A percentile compares a stretch with the other conserved stretches of the same genome.
Conservation (phyloP, 2,113 vertebrate genomes). For the Serinus canaria region DNA sequence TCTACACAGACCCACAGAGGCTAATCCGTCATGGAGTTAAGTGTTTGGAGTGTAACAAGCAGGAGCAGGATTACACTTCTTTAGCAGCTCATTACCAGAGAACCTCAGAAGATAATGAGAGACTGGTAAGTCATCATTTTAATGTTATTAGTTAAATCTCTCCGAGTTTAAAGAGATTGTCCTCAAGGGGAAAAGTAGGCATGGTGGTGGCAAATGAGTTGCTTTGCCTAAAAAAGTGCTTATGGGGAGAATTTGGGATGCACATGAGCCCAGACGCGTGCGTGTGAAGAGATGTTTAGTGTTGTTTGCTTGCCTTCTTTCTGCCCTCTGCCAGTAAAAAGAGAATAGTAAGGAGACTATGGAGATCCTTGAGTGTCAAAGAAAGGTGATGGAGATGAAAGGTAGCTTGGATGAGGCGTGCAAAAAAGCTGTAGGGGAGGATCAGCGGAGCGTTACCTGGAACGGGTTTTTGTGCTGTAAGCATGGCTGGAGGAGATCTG, state of each 20-base stretch:
- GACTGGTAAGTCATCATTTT: conserved; percentile 81
- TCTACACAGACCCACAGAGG: conserved; percentile 81
- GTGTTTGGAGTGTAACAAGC: conserved; percentile 93
- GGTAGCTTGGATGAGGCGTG: not conserved
- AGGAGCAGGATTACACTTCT: conserved; percentile 82
- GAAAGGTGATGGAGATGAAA: not conserved
- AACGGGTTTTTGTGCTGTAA: not conserved
- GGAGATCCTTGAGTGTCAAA: not conserved
- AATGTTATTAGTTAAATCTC: conserved; percentile 16
- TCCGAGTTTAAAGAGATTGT: not conserved
- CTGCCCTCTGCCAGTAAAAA: not conserved
- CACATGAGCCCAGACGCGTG: rapidly evolving
- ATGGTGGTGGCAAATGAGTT: not conserved
- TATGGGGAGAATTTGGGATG: not conserved
- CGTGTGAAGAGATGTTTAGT: rapidly evolving
- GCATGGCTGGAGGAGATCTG: not conserved
- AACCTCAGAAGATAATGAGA: conserved; percentile 82
- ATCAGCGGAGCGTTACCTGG: rapidly evolving
- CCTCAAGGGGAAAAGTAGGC: not conserved
- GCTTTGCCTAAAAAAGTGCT: not conserved
- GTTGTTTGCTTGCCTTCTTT: not conserved
- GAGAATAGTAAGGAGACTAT: not conserved
- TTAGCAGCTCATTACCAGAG: conserved; percentile 95
- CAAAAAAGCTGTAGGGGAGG: not conserved
- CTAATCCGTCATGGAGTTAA: conserved; percentile 82